phyloP scores from a whole-genome alignment of 2,888 invertebrate species.

The Xanthorhoe designata region DNA sequence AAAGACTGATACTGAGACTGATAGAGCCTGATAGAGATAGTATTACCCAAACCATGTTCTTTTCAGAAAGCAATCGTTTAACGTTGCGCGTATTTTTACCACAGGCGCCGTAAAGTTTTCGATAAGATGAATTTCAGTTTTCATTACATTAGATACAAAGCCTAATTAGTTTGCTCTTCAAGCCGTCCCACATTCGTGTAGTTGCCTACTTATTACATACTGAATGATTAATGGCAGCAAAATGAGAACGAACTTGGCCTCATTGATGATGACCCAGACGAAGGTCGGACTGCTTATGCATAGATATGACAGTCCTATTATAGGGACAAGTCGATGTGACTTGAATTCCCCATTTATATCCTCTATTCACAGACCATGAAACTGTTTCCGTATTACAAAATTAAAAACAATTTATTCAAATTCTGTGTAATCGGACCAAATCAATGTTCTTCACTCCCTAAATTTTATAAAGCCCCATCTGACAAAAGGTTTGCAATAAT shows the following conservation, averaged over 20 bases:
- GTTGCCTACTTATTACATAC: conserved; percentile 8
- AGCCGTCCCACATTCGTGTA: conserved; percentile 3
- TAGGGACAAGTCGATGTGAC: conserved; percentile 39
- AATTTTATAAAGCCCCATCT: conserved; percentile 10
- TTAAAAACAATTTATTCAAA: conserved; percentile 6
- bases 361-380: conserved; percentile 13
- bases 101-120: not conserved
- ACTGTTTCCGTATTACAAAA: conserved; percentile 9
- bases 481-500: not conserved
- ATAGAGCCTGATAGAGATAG: no score
- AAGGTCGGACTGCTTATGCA: conserved; percentile 37
- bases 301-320: conserved; percentile 41
- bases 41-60: not conserved
- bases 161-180: conserved; percentile 5
- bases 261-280: conserved; percentile 28
- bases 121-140: not conserved
- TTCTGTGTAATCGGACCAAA: conserved; percentile 15
- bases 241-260: conserved; percentile 41
- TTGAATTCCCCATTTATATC: conserved; percentile 31
- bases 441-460: not conserved
- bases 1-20: no score
- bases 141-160: not conserved
- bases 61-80: not conserved
- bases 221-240: conserved; percentile 8
- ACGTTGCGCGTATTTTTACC: conserved; percentile 8